Percentiles rank a stretch among this genome's conserved stretches.
phyloP scores from a whole-genome alignment of 2,113 vertebrate genomes.

The Silurus glanis region DNA sequence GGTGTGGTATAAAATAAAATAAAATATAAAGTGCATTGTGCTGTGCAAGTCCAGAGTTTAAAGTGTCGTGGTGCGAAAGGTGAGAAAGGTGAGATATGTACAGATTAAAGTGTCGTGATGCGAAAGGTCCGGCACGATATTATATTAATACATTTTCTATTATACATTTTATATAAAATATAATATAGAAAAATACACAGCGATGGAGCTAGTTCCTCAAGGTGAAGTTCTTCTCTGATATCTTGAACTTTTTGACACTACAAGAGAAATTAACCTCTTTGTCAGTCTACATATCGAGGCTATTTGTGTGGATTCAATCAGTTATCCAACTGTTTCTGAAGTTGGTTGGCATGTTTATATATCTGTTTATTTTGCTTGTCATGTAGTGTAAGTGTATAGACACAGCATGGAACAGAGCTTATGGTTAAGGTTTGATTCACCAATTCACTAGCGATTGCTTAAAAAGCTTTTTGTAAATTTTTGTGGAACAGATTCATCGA shows the following conservation, averaged over 20 bases:
- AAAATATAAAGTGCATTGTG: too few species aligned
- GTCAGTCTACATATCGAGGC: neutral
- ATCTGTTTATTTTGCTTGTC: conserved; percentile 19
- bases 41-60: too few species aligned
- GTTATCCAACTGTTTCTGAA: conserved; percentile 1
- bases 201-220: neutral
- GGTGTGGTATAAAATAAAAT: too few species aligned
- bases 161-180: too few species aligned
- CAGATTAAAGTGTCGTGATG: too few species aligned
- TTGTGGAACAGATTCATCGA: neutral
- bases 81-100: too few species aligned
- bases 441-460: neutral
- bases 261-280: neutral
- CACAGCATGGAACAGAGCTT: neutral
- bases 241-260: neutral
- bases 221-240: neutral
- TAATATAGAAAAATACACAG: neutral
- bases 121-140: too few species aligned
- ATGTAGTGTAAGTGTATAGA: neutral
- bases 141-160: too few species aligned
- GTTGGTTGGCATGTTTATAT: conserved; percentile 8
- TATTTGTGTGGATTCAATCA: neutral
- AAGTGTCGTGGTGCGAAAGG: too few species aligned
- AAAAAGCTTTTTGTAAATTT: neutral
- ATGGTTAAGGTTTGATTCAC: neutral